A percentile compares a stretch with the other conserved stretches of the same genome.
phyloP scores from a whole-genome alignment of 64 coral and sea anemone species.

The Montipora cactus region DNA sequence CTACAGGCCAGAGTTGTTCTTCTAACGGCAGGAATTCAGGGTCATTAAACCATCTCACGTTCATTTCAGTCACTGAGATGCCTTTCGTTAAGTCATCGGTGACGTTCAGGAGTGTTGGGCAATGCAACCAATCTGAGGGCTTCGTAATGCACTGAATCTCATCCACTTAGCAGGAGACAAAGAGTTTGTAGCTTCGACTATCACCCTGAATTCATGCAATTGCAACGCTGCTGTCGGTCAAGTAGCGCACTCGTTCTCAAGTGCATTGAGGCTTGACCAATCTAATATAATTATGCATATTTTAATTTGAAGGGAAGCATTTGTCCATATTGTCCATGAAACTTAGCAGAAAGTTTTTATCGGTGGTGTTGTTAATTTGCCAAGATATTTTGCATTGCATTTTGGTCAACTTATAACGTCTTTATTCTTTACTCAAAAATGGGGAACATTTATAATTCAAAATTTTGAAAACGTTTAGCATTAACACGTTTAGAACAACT shows the following conservation, averaged over 20 bases:
- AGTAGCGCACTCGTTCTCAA: background rate
- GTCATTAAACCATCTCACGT: slow-evolving; percentile 58
- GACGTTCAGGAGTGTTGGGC: slow-evolving; percentile 38
- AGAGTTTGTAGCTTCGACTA: slow-evolving; percentile 32
- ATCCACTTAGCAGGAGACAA: slow-evolving; percentile 27
- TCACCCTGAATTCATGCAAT: slow-evolving; percentile 27
- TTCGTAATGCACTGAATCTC: slow-evolving; percentile 52
- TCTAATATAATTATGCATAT: too few relatives aligned
- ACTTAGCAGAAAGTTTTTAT: too few relatives aligned
- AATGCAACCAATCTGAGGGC: slow-evolving; percentile 47
- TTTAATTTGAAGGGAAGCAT: too few relatives aligned
- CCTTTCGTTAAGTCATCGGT: slow-evolving; percentile 58
- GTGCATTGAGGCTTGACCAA: too few relatives aligned
- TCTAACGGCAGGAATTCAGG: slow-evolving; percentile 34
- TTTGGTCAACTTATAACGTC: too few relatives aligned
- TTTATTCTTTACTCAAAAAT: too few relatives aligned
- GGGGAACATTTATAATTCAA: too few relatives aligned
- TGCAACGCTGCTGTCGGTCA: slow-evolving; percentile 47
- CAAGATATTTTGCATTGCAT: too few relatives aligned
- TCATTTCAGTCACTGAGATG: slow-evolving; percentile 30
- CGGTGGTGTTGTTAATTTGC: too few relatives aligned
- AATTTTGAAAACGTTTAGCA: too few relatives aligned
- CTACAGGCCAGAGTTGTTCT: slow-evolving; percentile 42
- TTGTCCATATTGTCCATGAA: too few relatives aligned
- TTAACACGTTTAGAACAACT: too few relatives aligned